Conservation (phyloP, 2,888 invertebrate species). For the Microplitis manilae region DNA sequence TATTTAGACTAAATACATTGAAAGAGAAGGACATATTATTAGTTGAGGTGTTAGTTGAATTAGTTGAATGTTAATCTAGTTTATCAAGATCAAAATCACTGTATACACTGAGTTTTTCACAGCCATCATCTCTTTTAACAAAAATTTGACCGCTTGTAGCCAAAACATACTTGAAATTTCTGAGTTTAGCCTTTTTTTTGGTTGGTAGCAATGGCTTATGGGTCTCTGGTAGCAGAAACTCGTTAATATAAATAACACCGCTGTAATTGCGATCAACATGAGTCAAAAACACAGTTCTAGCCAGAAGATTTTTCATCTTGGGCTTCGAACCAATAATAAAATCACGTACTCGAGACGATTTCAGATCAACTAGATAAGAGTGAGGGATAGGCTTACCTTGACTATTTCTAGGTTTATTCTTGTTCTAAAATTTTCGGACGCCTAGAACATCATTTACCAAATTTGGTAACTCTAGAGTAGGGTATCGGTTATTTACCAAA, state of each 20-base stretch:
- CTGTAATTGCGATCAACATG: too few relatives aligned
- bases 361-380: background rate
- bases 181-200: too few relatives aligned
- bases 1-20: background rate
- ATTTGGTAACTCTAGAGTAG: background rate
- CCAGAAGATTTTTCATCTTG: background rate
- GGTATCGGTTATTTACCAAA: too few relatives aligned
- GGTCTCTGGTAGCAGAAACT: too few relatives aligned
- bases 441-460: background rate
- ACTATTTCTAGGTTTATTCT: background rate
- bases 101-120: background rate
- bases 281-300: background rate
- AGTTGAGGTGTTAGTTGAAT: background rate
- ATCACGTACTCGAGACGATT: background rate
- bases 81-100: background rate
- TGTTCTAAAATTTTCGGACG: background rate
- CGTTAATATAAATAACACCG: too few relatives aligned
- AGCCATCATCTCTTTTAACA: background rate
- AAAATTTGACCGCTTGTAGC: background rate
- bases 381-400: background rate
- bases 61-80: background rate
- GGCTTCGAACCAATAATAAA: background rate
- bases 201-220: too few relatives aligned
- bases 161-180: background rate
- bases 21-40: background rate